These are phyloP conservation scores for Sinhomidia bicolor DNA, from an alignment of 2,888 invertebrate genomes.

Conservation along the genomic window DNA sequence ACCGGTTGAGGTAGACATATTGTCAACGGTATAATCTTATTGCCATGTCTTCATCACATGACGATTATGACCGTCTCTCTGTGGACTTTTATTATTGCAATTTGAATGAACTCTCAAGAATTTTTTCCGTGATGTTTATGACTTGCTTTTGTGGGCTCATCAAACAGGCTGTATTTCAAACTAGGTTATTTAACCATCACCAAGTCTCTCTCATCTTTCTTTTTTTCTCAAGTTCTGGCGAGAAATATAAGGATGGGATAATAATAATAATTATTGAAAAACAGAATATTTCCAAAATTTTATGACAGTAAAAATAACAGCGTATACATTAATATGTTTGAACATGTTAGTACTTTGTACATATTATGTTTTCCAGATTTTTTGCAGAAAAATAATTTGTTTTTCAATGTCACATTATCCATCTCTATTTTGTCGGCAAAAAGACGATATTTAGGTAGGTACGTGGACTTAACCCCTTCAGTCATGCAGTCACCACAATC, in stretches of 20 bases:
- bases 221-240: neutral
- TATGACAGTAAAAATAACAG: neutral
- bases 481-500: constrained; percentile 6
- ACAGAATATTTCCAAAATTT: neutral
- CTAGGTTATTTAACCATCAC: constrained; percentile 61
- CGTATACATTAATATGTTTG: no score
- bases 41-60: constrained; percentile 32
- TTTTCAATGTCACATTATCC: constrained; percentile 58
- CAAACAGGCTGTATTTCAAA: constrained; percentile 23
- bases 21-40: constrained; percentile 22
- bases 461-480: neutral
- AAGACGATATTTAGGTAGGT: neutral
- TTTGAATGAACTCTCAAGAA: constrained; percentile 18
- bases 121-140: constrained; percentile 26
- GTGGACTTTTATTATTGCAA: constrained; percentile 38
- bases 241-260: no score
- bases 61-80: neutral
- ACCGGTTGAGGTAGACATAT: neutral
- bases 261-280: no score
- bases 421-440: constrained; percentile 42
- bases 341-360: neutral
- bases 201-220: neutral
- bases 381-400: neutral
- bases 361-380: neutral
- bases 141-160: constrained; percentile 11